phyloP scores from a whole-genome alignment of 2,113 vertebrate species.

The Trogon surrucura region DNA sequence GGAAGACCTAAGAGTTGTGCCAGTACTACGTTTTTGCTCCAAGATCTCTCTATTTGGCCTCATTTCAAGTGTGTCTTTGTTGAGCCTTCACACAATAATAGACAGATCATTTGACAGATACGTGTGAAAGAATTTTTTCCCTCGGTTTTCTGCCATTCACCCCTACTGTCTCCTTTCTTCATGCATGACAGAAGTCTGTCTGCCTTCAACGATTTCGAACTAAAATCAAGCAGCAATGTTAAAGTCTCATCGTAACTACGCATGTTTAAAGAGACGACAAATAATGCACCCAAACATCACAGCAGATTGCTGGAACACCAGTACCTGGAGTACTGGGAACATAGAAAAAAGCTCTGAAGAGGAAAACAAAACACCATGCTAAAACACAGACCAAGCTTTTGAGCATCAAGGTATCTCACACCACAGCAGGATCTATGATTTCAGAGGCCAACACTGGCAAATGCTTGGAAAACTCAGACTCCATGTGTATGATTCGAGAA shows the following conservation, averaged over 20 bases:
- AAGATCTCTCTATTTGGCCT: not conserved
- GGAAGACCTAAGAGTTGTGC: not conserved
- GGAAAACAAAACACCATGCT: not conserved
- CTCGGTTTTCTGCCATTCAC: not conserved
- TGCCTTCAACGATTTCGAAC: not conserved
- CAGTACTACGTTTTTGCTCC: not conserved
- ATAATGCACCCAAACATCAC: rapidly evolving
- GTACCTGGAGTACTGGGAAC: not conserved
- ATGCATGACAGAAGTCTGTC: rapidly evolving
- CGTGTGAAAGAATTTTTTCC: not conserved
- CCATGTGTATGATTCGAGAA: not conserved
- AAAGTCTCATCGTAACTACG: not conserved
- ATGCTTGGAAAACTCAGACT: not conserved
- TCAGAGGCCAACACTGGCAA: not conserved
- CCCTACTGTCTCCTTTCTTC: not conserved
- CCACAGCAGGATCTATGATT: not conserved
- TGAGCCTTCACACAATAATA: not conserved
- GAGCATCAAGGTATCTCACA: not conserved
- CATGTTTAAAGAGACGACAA: rapidly evolving
- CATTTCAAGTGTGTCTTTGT: not conserved
- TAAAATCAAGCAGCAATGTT: not conserved
- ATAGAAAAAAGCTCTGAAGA: not conserved
- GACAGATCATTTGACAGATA: not conserved
- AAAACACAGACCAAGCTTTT: not conserved
- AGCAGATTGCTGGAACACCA: not conserved